phyloP scores from a whole-genome alignment of 2,888 invertebrate genomes.

The Drosophila macrospina region DNA sequence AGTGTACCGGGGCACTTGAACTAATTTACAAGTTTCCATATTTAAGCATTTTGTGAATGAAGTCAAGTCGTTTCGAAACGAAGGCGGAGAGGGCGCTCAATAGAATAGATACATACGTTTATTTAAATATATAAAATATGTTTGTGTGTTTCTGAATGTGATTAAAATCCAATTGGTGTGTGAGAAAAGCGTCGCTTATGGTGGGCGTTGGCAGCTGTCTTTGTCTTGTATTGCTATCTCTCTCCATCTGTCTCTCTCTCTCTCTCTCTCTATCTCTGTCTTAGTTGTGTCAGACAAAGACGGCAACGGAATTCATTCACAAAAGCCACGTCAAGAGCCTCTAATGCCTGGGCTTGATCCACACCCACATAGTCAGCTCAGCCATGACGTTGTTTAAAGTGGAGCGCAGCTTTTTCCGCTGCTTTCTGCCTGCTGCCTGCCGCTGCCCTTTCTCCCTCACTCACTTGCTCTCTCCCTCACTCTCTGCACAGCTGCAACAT shows the following conservation, averaged over 20 bases:
- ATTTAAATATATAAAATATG: too few relatives aligned
- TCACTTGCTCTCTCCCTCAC: constrained; percentile 9
- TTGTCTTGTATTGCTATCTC: constrained; percentile 8
- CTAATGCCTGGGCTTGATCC: constrained; percentile 70
- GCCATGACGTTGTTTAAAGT: constrained; percentile 67
- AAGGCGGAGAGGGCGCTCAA: constrained; percentile 1
- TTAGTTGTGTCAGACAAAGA: constrained; percentile 32
- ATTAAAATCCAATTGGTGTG: constrained; percentile 72
- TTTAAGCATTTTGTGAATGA: constrained; percentile 75
- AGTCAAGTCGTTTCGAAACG: constrained; percentile 32
- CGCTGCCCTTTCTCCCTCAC: constrained; percentile 8
- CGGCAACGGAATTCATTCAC: constrained; percentile 70
- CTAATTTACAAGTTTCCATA: constrained; percentile 79
- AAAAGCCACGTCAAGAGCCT: constrained; percentile 56
- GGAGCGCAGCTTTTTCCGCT: constrained; percentile 53
- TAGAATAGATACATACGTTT: constrained; percentile 20
- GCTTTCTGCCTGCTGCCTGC: not conserved
- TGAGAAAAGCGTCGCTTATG: constrained; percentile 48
- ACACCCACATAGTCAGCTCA: constrained; percentile 62
- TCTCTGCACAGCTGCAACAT: constrained; percentile 76
- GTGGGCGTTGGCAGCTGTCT: constrained; percentile 66
- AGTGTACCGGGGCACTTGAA: constrained; percentile 68
- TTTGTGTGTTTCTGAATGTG: constrained; percentile 59
- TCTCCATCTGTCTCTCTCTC: constrained; percentile 23
- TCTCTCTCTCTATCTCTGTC: constrained; percentile 27